Conservation (phyloP, 2,888 invertebrate species). For the Cheilosia soror region DNA sequence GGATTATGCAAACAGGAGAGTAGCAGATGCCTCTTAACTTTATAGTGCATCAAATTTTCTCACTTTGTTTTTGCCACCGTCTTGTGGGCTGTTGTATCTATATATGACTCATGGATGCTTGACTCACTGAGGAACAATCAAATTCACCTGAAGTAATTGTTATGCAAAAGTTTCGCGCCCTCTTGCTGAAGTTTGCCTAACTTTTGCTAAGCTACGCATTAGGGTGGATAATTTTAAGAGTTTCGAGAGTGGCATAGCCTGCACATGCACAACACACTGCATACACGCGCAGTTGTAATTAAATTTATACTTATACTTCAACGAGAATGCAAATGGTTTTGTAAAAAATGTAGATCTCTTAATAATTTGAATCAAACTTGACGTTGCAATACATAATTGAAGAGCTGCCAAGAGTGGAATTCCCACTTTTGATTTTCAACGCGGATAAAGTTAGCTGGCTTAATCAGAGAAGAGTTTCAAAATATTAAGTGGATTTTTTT, state of each 20-base stretch:
- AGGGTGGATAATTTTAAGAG: conserved; percentile 59
- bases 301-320: conserved; percentile 6
- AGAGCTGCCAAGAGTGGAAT: too few relatives aligned
- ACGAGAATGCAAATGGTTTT: too few relatives aligned
- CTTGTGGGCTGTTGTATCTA: conserved; percentile 42
- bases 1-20: conserved; percentile 73
- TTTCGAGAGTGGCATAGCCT: conserved; percentile 9
- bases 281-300: conserved; percentile 27
- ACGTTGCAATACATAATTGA: too few relatives aligned
- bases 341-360: too few relatives aligned
- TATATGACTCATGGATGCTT: conserved; percentile 46
- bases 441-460: too few relatives aligned
- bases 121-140: conserved; percentile 71
- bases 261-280: conserved; percentile 9
- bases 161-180: conserved; percentile 69
- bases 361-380: too few relatives aligned
- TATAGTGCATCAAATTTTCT: conserved; percentile 70
- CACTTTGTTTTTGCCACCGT: conserved; percentile 53
- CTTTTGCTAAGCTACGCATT: conserved; percentile 65
- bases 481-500: too few relatives aligned
- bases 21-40: conserved; percentile 73
- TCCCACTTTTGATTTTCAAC: too few relatives aligned
- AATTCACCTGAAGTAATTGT: conserved; percentile 75
- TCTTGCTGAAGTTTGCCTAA: conserved; percentile 58
- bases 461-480: too few relatives aligned